These are phyloP conservation scores for Triplophysa bombifrons DNA, from an alignment of 2,797 vertebrate genomes.

Conservation along the genomic window DNA sequence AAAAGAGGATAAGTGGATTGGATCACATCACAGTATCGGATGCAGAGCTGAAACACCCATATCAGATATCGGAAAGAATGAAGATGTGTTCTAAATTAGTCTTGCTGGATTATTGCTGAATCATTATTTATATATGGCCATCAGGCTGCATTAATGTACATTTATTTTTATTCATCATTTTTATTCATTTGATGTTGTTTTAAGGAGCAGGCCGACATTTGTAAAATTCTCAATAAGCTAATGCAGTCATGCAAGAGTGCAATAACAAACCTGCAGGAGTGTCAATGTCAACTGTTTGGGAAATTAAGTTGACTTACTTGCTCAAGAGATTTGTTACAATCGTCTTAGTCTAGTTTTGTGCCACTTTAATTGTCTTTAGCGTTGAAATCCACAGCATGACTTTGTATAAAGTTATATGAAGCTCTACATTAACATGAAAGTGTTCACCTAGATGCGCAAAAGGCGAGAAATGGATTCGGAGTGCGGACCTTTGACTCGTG, in stretches of 20 bases:
- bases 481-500: too few species aligned
- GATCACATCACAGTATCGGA: background rate
- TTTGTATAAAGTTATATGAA: too few species aligned
- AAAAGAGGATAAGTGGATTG: background rate
- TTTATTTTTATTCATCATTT: slow-evolving; percentile 7
- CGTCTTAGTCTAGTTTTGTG: too few species aligned
- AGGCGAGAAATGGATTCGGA: too few species aligned
- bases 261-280: slow-evolving; percentile 59
- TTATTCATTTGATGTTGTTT: background rate
- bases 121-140: background rate
- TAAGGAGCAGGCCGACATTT: slow-evolving; percentile 7
- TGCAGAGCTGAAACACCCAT: slow-evolving; percentile 11
- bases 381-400: too few species aligned
- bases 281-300: slow-evolving; percentile 30
- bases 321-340: background rate
- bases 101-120: background rate
- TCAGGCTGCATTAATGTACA: background rate
- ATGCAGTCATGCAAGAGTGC: slow-evolving; percentile 55
- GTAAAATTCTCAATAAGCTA: slow-evolving; percentile 40
- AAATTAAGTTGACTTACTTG: background rate
- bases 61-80: slow-evolving; percentile 15
- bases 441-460: too few species aligned
- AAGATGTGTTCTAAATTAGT: slow-evolving; percentile 5
- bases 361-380: too few species aligned
- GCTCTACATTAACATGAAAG: too few species aligned